Percentiles rank a stretch among this genome's conserved stretches.
phyloP scores from a whole-genome alignment of 2,113 vertebrate genomes.

The Salminus brasiliensis region DNA sequence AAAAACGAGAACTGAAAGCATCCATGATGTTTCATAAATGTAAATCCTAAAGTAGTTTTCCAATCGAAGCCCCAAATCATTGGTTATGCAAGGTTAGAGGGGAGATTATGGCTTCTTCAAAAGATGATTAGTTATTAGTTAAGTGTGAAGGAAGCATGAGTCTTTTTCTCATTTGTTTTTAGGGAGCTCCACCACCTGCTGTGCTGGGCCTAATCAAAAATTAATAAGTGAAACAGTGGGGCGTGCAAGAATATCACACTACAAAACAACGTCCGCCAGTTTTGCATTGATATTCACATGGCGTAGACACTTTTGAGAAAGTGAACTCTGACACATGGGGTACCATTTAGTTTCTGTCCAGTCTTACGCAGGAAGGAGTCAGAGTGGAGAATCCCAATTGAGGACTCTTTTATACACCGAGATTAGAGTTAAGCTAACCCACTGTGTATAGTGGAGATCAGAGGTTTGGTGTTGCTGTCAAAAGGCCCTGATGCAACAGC shows the following conservation, averaged over 20 bases:
- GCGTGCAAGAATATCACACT: background rate
- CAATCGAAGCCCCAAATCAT: background rate
- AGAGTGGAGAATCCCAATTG: background rate
- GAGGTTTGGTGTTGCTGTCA: constrained; percentile 20
- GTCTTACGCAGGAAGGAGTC: too few relatives aligned
- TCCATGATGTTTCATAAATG: background rate
- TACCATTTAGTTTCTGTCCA: background rate
- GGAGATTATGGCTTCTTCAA: background rate
- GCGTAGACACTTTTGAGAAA: background rate
- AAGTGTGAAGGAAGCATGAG: background rate
- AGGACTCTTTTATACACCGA: background rate
- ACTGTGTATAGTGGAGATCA: constrained; percentile 10
- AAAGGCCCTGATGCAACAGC: constrained; percentile 22
- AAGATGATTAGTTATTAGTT: background rate
- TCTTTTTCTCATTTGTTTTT: constrained; percentile 1
- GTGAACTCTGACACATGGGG: too few relatives aligned
- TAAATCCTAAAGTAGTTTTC: background rate
- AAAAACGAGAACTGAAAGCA: too few relatives aligned
- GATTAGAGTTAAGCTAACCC: constrained; percentile 7
- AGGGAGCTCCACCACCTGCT: background rate
- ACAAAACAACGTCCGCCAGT: background rate
- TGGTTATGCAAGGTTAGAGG: background rate
- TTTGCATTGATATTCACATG: background rate
- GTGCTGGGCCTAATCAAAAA: background rate
- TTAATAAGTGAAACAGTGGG: background rate